Evolutionary conservation across 2,888 invertebrate genomes (phyloP).

Genomic region (Leucoma salicis): DNA sequence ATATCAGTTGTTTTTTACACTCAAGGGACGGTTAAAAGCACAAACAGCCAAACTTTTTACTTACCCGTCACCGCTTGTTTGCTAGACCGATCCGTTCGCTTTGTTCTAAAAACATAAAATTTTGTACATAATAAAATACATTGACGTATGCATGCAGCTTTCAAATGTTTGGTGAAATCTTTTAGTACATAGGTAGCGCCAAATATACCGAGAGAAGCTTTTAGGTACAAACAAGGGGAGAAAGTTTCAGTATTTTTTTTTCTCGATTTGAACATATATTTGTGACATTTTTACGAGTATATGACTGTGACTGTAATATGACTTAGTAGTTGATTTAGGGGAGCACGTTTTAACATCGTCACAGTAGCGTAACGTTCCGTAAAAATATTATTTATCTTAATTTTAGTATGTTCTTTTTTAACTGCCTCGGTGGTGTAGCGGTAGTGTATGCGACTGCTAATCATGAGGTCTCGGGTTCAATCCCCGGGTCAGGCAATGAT

Average conservation of each 20-base stretch:
- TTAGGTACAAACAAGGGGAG: slow-evolving; percentile 11
- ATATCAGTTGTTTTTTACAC: slow-evolving; percentile 41
- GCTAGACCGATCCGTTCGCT: slow-evolving; percentile 39
- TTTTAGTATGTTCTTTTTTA: no score
- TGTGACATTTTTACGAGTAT: slow-evolving; percentile 5
- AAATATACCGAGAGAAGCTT: slow-evolving; percentile 3
- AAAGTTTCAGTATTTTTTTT: slow-evolving; percentile 6
- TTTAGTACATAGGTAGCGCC: slow-evolving; percentile 8
- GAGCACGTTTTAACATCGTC: no score
- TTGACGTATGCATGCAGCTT: slow-evolving; percentile 25
- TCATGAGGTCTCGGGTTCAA: no score
- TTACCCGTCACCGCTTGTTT: slow-evolving; percentile 48
- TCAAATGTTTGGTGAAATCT: slow-evolving; percentile 19
- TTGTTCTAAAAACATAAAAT: slow-evolving; percentile 36
- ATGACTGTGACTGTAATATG: slow-evolving; percentile 2
- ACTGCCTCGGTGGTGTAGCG: no score
- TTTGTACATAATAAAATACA: slow-evolving; percentile 33
- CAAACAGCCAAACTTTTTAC: slow-evolving; percentile 63
- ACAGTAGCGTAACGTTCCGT: neutral
- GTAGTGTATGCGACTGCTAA: no score
- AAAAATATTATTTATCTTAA: no score
- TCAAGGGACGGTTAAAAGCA: slow-evolving; percentile 43
- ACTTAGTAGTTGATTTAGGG: neutral
- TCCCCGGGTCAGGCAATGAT: no score
- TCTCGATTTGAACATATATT: slow-evolving; percentile 6